phyloP scores from a whole-genome alignment of 2,113 vertebrate species.

The Otolemur garnettii region DNA sequence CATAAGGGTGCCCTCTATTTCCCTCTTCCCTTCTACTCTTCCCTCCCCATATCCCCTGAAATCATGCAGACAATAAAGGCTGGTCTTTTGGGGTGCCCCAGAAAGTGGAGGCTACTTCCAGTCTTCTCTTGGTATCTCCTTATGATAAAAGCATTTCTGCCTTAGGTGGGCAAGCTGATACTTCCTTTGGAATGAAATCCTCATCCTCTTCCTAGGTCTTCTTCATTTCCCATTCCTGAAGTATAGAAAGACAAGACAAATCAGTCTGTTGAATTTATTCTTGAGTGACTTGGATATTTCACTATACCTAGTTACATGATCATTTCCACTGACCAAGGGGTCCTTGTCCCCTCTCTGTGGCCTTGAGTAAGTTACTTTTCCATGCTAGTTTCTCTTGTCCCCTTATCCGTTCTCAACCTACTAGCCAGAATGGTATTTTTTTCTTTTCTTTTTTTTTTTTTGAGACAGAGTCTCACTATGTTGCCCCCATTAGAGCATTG shows the following conservation, averaged over 20 bases:
- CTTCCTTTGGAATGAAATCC: slow-evolving; percentile 60
- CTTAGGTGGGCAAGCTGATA: slow-evolving; percentile 35
- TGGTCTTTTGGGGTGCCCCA: slow-evolving; percentile 57
- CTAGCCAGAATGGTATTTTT: slow-evolving; percentile 4
- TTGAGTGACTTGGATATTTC: neutral
- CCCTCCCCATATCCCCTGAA: slow-evolving; percentile 47
- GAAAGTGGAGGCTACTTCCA: slow-evolving; percentile 32
- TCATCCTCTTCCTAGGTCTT: slow-evolving; percentile 88
- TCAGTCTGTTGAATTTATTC: neutral
- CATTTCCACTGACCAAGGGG: neutral
- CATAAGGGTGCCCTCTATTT: neutral
- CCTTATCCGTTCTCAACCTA: neutral
- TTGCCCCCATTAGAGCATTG: too few relatives aligned
- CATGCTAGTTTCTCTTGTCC: neutral
- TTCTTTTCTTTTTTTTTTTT: too few relatives aligned
- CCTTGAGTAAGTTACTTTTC: slow-evolving; percentile 25
- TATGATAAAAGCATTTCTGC: slow-evolving; percentile 52
- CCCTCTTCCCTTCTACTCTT: slow-evolving; percentile 13
- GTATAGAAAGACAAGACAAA: slow-evolving; percentile 66
- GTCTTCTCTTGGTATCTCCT: slow-evolving; percentile 36
- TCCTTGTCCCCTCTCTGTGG: neutral
- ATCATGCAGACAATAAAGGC: slow-evolving; percentile 59
- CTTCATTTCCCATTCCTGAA: slow-evolving; percentile 98
- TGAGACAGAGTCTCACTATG: too few relatives aligned
- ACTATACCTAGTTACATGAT: neutral